These are phyloP conservation scores for Dryadula phaetusa DNA, from an alignment of 2,888 invertebrate species.

Conservation along the genomic window DNA sequence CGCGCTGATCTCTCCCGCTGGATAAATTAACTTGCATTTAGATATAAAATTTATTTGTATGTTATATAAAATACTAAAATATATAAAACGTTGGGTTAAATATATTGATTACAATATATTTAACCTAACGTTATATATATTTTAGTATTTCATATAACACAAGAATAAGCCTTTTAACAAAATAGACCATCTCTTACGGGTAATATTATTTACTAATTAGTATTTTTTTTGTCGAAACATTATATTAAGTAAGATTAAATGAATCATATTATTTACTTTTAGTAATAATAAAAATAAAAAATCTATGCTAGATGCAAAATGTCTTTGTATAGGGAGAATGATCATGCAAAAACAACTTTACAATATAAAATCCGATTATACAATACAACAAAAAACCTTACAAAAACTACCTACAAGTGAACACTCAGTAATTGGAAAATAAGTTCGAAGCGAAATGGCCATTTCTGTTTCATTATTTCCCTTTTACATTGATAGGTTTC, in stretches of 20 bases:
- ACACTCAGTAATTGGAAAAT: slow-evolving; percentile 32
- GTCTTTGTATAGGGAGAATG: no score
- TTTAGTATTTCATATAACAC: no score
- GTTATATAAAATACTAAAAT: slow-evolving; percentile 12
- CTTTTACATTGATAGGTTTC: slow-evolving; percentile 38
- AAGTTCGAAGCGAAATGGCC: slow-evolving; percentile 12
- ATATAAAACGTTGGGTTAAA: background rate
- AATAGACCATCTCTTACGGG: no score
- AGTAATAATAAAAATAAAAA: no score
- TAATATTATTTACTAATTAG: no score
- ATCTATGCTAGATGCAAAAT: no score
- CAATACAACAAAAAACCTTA: background rate
- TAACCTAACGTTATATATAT: no score
- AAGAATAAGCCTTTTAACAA: no score
- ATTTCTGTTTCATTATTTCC: slow-evolving; percentile 37
- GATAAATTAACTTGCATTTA: slow-evolving; percentile 35
- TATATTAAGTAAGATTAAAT: no score
- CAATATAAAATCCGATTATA: background rate
- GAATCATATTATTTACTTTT: no score
- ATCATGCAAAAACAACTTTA: background rate
- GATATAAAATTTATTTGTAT: slow-evolving; percentile 24
- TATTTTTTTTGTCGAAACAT: no score
- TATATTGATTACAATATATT: no score
- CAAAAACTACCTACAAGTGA: slow-evolving; percentile 16
- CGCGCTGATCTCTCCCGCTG: slow-evolving; percentile 20